Percentiles rank a stretch among this genome's conserved stretches.
These are phyloP conservation scores for Drosophila parthenogenetica DNA, from an alignment of 2,888 invertebrate species.

Conservation along the genomic window DNA sequence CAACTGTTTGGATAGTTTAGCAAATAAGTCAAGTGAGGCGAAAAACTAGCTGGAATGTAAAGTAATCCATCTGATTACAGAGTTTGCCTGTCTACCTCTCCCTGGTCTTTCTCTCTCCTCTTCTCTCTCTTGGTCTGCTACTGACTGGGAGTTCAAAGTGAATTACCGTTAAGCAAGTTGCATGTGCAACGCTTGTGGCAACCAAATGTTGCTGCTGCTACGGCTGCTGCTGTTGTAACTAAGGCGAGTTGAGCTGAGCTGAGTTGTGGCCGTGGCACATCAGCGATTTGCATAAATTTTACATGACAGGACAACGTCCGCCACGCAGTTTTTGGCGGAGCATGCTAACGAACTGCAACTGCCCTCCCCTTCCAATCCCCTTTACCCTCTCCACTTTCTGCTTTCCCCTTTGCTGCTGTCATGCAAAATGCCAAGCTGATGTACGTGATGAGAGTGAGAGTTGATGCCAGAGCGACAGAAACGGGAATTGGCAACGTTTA, in stretches of 20 bases:
- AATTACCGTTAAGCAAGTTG: slow-evolving; percentile 70
- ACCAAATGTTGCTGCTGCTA: slow-evolving; percentile 25
- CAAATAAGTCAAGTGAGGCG: slow-evolving; percentile 58
- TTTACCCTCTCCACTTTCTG: background rate
- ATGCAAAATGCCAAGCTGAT: slow-evolving; percentile 17
- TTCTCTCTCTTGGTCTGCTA: background rate
- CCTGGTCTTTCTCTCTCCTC: background rate
- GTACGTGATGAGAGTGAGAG: slow-evolving; percentile 58
- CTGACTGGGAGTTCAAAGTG: slow-evolving; percentile 41
- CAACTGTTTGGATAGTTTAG: slow-evolving; percentile 29
- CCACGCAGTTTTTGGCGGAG: slow-evolving; percentile 65
- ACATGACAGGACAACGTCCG: slow-evolving; percentile 54
- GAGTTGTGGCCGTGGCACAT: slow-evolving; percentile 41
- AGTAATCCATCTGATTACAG: slow-evolving; percentile 60
- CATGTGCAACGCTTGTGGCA: slow-evolving; percentile 35
- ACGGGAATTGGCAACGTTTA: slow-evolving; percentile 69
- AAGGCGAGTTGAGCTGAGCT: slow-evolving; percentile 2
- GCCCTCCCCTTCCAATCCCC: background rate
- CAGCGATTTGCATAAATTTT: slow-evolving; percentile 78
- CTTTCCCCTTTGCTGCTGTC: no score
- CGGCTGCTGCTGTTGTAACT: slow-evolving; percentile 1
- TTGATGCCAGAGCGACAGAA: slow-evolving; percentile 49
- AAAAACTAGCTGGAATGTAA: slow-evolving; percentile 51
- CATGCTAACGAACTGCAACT: slow-evolving; percentile 70
- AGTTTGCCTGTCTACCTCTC: slow-evolving; percentile 14